These are phyloP conservation scores for Valencia hispanica DNA, from an alignment of 2,797 vertebrate genomes.

Conservation along the genomic window DNA sequence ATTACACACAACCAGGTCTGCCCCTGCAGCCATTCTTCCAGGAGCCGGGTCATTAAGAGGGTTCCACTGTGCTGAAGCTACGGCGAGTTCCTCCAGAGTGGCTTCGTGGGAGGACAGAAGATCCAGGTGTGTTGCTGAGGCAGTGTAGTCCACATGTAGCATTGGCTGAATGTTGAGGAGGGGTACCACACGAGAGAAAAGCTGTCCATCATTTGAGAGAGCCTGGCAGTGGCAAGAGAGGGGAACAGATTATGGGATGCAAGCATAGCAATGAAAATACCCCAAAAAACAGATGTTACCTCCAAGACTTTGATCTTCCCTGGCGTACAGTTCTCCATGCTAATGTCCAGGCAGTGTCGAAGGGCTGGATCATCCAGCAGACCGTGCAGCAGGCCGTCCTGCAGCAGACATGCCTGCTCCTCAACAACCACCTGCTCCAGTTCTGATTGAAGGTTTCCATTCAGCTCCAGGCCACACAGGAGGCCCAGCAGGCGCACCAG, in stretches of 20 bases:
- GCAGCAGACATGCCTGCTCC: slow-evolving; percentile 83
- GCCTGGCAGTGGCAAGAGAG: slow-evolving; percentile 74
- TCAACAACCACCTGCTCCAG: slow-evolving; percentile 85
- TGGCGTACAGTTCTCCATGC: slow-evolving; percentile 85
- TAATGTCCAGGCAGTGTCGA: slow-evolving; percentile 87
- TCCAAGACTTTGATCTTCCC: slow-evolving; percentile 89
- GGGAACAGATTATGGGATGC: not conserved
- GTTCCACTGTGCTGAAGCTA: slow-evolving; percentile 86
- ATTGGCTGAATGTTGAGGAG: slow-evolving; percentile 89
- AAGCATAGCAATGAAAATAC: not conserved
- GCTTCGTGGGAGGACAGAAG: slow-evolving; percentile 74
- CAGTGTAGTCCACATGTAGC: slow-evolving; percentile 87
- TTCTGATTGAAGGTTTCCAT: slow-evolving; percentile 90
- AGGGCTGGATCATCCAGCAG: slow-evolving; percentile 82
- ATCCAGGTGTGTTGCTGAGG: slow-evolving; percentile 78
- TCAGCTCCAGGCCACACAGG: slow-evolving; percentile 89
- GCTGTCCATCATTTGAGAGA: slow-evolving; percentile 83
- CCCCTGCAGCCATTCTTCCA: slow-evolving; percentile 56
- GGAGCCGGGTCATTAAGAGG: slow-evolving; percentile 75
- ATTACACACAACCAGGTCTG: slow-evolving; percentile 90
- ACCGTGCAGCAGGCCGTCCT: slow-evolving; percentile 87
- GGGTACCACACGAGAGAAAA: slow-evolving; percentile 83
- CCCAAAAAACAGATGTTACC: slow-evolving; percentile 70
- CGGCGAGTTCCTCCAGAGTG: slow-evolving; percentile 75
- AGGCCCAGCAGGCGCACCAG: slow-evolving; percentile 85